phyloP scores from a whole-genome alignment of 2,888 invertebrate species.

The Campaea margaritaria region DNA sequence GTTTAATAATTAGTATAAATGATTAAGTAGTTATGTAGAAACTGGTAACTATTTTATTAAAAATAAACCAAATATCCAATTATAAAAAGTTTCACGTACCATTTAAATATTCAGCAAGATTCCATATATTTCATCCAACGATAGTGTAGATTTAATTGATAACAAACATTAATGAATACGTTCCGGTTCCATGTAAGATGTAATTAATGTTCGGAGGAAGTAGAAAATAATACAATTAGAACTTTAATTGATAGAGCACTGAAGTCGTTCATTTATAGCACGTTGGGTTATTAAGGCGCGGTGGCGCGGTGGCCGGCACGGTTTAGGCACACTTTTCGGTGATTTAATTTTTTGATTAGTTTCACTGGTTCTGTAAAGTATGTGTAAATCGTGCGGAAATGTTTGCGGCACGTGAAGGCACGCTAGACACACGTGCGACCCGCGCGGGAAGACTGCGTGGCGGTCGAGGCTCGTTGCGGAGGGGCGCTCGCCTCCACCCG shows the following conservation, averaged over 20 bases:
- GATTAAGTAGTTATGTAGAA: neutral
- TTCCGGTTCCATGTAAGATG: conserved; percentile 77
- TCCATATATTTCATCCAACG: conserved; percentile 67
- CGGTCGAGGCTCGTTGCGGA: conserved; percentile 70
- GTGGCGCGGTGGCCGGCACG: conserved; percentile 55
- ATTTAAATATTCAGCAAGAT: conserved; percentile 71
- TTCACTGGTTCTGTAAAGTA: conserved; percentile 60
- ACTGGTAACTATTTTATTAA: neutral
- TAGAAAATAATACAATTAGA: conserved; percentile 77
- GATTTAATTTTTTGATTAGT: conserved; percentile 55
- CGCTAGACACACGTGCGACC: conserved; percentile 80
- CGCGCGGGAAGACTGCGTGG: conserved; percentile 86
- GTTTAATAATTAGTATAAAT: too few species aligned
- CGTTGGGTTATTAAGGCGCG: conserved; percentile 47
- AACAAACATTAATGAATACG: conserved; percentile 74
- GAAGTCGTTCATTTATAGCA: conserved; percentile 63
- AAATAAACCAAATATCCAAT: conserved; percentile 36
- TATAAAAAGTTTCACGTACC: conserved; percentile 65
- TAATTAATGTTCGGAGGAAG: conserved; percentile 76
- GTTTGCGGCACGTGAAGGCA: conserved; percentile 64
- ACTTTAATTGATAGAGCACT: conserved; percentile 74
- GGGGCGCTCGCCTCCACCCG: conserved; percentile 60
- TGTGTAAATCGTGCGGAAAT: conserved; percentile 66
- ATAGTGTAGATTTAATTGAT: conserved; percentile 55
- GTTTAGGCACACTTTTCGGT: conserved; percentile 53